Evolutionary conservation across 1,140 invertebrate species (phyloP), one percentile per base, ranked within the genome.

Genomic region (Chironomus tepperi): DNA sequence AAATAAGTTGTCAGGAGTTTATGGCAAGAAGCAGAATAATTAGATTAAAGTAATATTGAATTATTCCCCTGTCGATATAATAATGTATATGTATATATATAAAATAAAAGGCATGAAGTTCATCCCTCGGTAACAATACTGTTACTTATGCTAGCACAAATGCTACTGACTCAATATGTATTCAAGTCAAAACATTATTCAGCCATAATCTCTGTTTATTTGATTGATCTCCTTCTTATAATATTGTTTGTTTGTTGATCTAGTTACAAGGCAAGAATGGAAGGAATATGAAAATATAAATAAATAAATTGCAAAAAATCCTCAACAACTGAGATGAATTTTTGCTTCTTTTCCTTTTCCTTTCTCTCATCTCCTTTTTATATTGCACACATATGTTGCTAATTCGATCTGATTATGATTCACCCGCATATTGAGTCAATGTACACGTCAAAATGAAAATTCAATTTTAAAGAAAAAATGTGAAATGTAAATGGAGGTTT

Each of bases 31-130:
- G 47, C 9, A 57, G n/a, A 57, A 57, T 57, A 57, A 57, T 57
- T 57, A 57, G 47, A 57, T 57, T 57, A 57, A 57, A 57, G 47
- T 57, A 57, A 57, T 57, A 57, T 57, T n/a, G 47, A 57, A 57
- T 57, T 12, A 57, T 57, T 57, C 47, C 47, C 47, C 12, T 57
- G 47, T n/a, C 47, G 47, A 57, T 34, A 34, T 34, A 34, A 57
- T 57, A 57, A n/a, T 57, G 47, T n/a, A 57, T 57, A n/a, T n/a
- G 47, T 12, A 57, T 10, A 47, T 7, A 43, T 7, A 43, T 15
- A 9, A 47, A 47, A 57, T 5, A 57, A 57, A 57, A n/a, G n/a
- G 47, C n/a, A 57, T 12, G n/a, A 57, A 57, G n/a, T n/a, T 57
- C 47, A 57, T 57, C 47, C 47, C 47, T 57, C n/a, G n/a, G 47